Base-by-base conservation (phyloP, 1,140 invertebrate genomes). In the Heliconius nattereri region DNA sequence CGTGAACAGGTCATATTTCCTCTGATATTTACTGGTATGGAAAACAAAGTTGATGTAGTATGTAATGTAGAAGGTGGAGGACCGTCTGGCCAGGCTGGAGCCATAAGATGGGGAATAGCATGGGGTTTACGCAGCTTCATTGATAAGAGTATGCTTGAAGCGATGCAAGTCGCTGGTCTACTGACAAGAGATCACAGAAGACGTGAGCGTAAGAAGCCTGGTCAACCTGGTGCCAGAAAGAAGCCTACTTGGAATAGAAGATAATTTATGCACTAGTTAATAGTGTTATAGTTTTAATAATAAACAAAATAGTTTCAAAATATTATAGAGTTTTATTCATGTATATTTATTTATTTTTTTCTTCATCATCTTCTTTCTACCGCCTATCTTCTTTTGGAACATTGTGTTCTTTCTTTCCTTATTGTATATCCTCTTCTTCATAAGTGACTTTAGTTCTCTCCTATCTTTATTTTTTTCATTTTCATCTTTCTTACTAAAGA, bases 211-310 rank as follows among this genome's bases (percentile, higher is more conserved):
- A 99, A 99, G 96, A 99, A 99, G 96, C 97, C 97, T 71, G 99
- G 98, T 70, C 98, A 99, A 95, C 96, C 96, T 89, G 97, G 97
- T 87, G 98, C 98, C 45, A 97, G 99, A 88, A 97, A 96, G 87
- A 99, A 98, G 91, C 98, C 96, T 87, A 99, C 98, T 79, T 99
- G 99, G 99, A 98, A 97, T 90, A 98, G 97, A 89, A 96, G 97
- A 95, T 98, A 97, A 96, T 78, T 75, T 57, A 23, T 26, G 3
- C 13, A 23, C 60, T 29, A 26, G 1, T 66, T 26, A 16, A 13
- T 66, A 23, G 60, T 13, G 23, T 11, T 66, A 66, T 66, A 29
- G 60, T 7, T 29, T 66, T 66, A 66, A 66, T 16, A 66, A 66
- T 66, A 66, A 66, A 66, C 11, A 66, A 66, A 66, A 26, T 23